Percentiles rank a stretch among this genome's conserved stretches.
phyloP scores from a whole-genome alignment of 2,113 vertebrate genomes.

The Chrysemys picta region DNA sequence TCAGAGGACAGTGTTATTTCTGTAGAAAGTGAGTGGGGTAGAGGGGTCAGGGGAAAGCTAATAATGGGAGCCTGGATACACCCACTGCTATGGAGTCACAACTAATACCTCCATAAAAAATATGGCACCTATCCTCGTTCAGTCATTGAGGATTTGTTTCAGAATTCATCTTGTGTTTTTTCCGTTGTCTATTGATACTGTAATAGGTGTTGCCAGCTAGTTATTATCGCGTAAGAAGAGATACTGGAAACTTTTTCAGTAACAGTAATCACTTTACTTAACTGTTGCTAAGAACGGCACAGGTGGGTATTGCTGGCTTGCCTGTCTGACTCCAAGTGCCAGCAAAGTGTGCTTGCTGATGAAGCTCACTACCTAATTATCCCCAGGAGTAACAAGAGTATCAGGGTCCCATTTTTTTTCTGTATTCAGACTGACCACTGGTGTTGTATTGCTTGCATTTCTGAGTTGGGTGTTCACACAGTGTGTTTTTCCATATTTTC shows the following conservation, averaged over 20 bases:
- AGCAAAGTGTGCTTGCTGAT: background rate
- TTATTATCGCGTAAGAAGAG: background rate
- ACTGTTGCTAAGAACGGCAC: background rate
- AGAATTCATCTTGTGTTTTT: background rate
- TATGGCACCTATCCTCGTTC: background rate
- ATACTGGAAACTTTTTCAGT: background rate
- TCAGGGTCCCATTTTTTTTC: background rate
- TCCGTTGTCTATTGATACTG: background rate
- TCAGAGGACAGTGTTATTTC: background rate
- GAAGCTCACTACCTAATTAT: background rate
- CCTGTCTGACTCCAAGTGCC: background rate
- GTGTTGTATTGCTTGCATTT: background rate
- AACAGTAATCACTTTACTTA: background rate
- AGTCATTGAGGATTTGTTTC: background rate
- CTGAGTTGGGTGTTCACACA: background rate
- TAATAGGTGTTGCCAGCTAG: background rate
- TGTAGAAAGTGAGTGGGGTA: background rate
- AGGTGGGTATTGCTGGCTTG: background rate
- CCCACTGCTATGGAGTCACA: background rate
- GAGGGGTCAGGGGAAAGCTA: background rate
- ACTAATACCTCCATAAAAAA: background rate
- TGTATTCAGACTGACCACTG: no score
- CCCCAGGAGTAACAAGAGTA: background rate
- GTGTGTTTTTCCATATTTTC: background rate
- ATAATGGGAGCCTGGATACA: background rate